Percentiles rank a stretch among this genome's conserved stretches.
Evolutionary conservation across 2,113 vertebrate genomes (phyloP).

Genomic region (Neotoma lepida): DNA sequence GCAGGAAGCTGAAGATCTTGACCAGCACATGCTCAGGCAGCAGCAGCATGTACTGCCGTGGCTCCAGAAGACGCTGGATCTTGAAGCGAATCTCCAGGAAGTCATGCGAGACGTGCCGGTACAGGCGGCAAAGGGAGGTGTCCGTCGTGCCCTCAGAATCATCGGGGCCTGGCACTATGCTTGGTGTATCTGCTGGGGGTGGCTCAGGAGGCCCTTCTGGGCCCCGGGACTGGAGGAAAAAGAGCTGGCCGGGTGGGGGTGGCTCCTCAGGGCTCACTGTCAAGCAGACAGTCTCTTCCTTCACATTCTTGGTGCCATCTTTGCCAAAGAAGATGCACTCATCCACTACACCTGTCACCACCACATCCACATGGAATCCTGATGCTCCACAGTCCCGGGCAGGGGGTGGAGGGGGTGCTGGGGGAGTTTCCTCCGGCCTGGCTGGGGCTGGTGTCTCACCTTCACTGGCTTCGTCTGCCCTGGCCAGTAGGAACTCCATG

Average conservation of each 20-base stretch:
- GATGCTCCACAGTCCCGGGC: conserved; percentile 85
- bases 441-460: conserved; percentile 54
- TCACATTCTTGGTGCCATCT: conserved; percentile 93
- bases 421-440: conserved; percentile 84
- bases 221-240: conserved; percentile 86
- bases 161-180: background rate
- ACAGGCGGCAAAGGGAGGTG: conserved; percentile 93
- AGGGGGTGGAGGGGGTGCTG: conserved; percentile 58
- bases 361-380: conserved; percentile 96
- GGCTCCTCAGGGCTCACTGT: conserved; percentile 88
- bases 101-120: conserved; percentile 96
- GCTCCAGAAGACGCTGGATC: conserved; percentile 95
- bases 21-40: conserved; percentile 97
- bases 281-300: conserved; percentile 93
- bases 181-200: conserved; percentile 79
- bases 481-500: conserved; percentile 87
- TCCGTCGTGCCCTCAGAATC: conserved; percentile 78
- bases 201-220: conserved; percentile 86
- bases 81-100: conserved; percentile 98
- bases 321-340: conserved; percentile 96
- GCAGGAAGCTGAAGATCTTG: conserved; percentile 95
- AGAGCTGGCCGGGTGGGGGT: conserved; percentile 93
- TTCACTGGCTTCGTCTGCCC: conserved; percentile 68
- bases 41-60: conserved; percentile 95
- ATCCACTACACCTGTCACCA: conserved; percentile 95